These are phyloP conservation scores for Darevskia mixta DNA, from an alignment of 2,797 vertebrate species.

Conservation along the genomic window DNA sequence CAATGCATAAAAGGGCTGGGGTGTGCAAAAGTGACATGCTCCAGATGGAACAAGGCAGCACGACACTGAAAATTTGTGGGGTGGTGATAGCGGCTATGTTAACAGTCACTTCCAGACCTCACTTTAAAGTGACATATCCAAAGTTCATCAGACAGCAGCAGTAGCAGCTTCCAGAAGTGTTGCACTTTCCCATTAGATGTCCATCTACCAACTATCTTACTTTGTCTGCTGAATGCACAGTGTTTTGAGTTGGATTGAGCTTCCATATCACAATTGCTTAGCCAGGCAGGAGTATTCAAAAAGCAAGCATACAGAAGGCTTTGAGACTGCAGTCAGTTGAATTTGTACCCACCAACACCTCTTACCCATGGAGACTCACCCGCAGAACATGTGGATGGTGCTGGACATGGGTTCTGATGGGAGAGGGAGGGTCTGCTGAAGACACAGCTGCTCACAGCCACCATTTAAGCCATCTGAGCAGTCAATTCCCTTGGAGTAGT, in stretches of 20 bases:
- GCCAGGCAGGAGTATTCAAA: background rate
- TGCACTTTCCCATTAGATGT: background rate
- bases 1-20: constrained; percentile 37
- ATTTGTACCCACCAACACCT: no score
- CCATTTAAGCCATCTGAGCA: constrained; percentile 98
- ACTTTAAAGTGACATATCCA: background rate
- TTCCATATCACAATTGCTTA: background rate
- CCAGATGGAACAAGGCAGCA: background rate
- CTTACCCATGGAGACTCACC: constrained; percentile 84
- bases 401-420: constrained; percentile 90
- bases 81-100: background rate
- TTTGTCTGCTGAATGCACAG: background rate
- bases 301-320: background rate
- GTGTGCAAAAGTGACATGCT: background rate
- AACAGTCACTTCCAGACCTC: background rate
- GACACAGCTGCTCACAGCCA: constrained; percentile 97
- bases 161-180: no score
- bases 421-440: constrained; percentile 93
- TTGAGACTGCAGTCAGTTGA: background rate
- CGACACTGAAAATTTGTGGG: background rate
- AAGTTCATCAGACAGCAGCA: background rate
- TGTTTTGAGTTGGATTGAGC: no score
- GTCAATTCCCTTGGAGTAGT: constrained; percentile 96
- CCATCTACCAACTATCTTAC: background rate
- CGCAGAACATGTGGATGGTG: constrained; percentile 98